Evolutionary conservation across 2,113 vertebrate species (phyloP), one percentile per base, ranked within the genome.

Genomic region (Amphiprion percula): DNA sequence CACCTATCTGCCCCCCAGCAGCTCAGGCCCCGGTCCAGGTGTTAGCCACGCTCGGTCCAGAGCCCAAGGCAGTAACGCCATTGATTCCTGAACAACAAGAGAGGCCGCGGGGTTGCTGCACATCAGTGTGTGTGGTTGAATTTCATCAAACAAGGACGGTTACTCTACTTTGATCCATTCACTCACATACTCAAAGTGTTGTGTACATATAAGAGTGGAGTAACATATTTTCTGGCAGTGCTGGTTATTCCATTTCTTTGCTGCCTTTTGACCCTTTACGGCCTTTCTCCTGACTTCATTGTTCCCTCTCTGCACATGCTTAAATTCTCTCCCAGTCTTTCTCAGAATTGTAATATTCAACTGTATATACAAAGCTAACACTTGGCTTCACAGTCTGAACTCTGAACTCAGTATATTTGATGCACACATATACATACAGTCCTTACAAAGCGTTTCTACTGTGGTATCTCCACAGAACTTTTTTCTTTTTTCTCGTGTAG

Each of bases 1-100:
- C 68, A 83, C 82, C 87, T 87, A 79, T 68, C 41, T 79, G 58
- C 49, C 77, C 63, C 30, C 54, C 66, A 82, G 73, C 83, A 61
- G 39, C 75, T 61, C 70, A 76, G 84, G 68, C 77, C 56, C 30
- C 4, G 21, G 61, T 88, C 88, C 88, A 92, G 88, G 86, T 91
- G 77, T 85, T 78, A 49, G 66, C 60, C 17, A 39, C 56, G 26
- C 52, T 77, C 77, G 39, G 16, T 72, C 68, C 71, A 70, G 82
- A 71, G 72, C 84, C 79, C 41, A 59, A 16, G 80, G 74, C 33
- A 12, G 53, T 55, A 5, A n/a, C 0, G 33, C 19, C 26, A 46
- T 37, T 10, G 2, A 16, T 23, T 65, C 71, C 62, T 66, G 74
- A 28, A 69, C 50, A 58, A 21, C 1, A 37, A 65, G 67, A 54